Conservation (phyloP, 64 coral and sea anemone species). For the Montipora efflorescens region DNA sequence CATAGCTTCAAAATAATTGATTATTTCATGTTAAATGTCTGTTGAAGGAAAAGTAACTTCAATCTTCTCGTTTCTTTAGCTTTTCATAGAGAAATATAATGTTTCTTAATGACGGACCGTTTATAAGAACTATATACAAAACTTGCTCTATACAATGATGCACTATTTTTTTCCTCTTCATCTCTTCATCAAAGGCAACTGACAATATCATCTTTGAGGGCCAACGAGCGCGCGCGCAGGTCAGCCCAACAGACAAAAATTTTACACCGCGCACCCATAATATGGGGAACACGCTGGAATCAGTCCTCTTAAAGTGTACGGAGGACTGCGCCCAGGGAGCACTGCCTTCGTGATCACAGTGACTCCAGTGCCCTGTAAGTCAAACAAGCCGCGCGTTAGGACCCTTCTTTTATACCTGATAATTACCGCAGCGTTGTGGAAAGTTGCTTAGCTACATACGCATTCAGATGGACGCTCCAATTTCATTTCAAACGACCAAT, state of each 20-base stretch:
- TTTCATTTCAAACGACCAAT: constrained; percentile 24
- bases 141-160: neutral
- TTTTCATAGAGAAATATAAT: too few species aligned
- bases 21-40: too few species aligned
- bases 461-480: neutral
- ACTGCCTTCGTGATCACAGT: constrained; percentile 98
- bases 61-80: too few species aligned
- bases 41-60: too few species aligned
- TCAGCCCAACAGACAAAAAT: constrained; percentile 95
- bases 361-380: constrained; percentile 95
- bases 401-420: constrained; percentile 73
- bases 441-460: constrained; percentile 37
- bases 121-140: neutral
- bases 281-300: constrained; percentile 90
- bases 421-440: constrained; percentile 55
- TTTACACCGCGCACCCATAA: constrained; percentile 91
- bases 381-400: constrained; percentile 1
- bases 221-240: constrained; percentile 91
- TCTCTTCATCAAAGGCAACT: neutral
- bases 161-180: neutral
- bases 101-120: too few species aligned
- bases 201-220: neutral
- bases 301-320: constrained; percentile 77
- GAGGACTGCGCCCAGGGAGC: constrained; percentile 71
- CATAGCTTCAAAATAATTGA: too few species aligned